Evolutionary conservation across 2,888 invertebrate species (phyloP).

Genomic region (Carpatolechia fugitivella): DNA sequence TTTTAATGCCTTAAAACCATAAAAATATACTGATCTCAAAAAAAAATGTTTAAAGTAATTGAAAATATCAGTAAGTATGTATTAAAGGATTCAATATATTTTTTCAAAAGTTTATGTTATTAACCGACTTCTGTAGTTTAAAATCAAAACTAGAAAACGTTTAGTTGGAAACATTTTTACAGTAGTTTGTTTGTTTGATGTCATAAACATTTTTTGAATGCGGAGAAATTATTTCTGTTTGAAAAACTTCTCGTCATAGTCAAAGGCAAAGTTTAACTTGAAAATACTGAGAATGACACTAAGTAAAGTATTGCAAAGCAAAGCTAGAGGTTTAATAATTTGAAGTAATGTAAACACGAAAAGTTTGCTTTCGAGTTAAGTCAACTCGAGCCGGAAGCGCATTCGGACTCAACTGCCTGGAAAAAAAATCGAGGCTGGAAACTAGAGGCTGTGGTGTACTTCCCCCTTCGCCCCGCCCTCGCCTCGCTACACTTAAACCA

Average conservation of each 20-base stretch:
- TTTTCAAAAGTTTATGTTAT: no score
- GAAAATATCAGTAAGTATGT: no score
- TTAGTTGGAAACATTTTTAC: no score
- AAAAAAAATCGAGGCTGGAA: slow-evolving; percentile 65
- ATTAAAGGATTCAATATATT: no score
- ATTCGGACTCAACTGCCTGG: slow-evolving; percentile 76
- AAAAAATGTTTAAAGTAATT: no score
- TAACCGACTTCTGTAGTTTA: no score
- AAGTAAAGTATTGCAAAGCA: slow-evolving; percentile 58
- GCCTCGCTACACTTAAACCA: slow-evolving; percentile 17
- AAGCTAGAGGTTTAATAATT: slow-evolving; percentile 69
- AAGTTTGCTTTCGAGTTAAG: slow-evolving; percentile 73
- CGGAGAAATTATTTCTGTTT: background rate
- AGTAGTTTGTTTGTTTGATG: background rate
- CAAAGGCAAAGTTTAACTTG: slow-evolving; percentile 40
- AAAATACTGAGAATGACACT: slow-evolving; percentile 56
- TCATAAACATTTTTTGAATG: background rate
- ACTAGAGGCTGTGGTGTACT: slow-evolving; percentile 27
- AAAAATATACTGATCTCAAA: no score
- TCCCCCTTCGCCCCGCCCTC: slow-evolving; percentile 23
- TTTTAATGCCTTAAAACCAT: no score
- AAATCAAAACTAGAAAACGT: no score
- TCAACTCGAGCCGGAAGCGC: slow-evolving; percentile 70
- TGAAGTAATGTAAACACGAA: slow-evolving; percentile 75
- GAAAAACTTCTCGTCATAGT: background rate